A percentile compares a stretch with the other conserved stretches of the same genome.
phyloP scores from a whole-genome alignment of 2,113 vertebrate genomes.

The Caretta caretta region DNA sequence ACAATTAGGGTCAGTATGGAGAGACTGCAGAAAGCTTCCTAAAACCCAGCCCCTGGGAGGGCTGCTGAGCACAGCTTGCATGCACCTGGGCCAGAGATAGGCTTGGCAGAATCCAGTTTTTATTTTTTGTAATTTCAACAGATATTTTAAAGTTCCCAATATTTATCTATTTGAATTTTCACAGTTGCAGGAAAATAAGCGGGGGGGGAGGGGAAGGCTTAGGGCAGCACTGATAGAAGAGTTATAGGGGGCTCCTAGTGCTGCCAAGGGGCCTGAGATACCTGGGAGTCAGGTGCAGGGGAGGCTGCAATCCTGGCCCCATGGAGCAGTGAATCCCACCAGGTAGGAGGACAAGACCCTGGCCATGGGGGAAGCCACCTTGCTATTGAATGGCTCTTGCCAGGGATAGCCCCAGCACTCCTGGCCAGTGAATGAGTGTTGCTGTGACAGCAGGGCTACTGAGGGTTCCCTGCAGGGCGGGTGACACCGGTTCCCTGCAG shows the following conservation, averaged over 20 bases:
- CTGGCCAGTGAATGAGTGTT: not conserved
- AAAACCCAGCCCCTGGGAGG: not conserved
- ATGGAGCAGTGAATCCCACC: not conserved
- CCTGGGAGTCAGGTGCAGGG: not conserved
- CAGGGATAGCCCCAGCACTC: not conserved
- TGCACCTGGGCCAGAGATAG: not conserved
- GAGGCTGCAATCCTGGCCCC: not conserved
- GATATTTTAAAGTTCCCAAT: not conserved
- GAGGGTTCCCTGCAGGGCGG: too few species aligned
- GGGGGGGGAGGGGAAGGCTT: not conserved
- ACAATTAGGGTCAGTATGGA: not conserved
- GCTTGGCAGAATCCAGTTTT: not conserved
- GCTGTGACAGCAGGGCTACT: not conserved
- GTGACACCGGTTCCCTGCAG: too few species aligned
- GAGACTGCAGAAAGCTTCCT: not conserved
- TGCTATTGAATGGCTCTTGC: not conserved
- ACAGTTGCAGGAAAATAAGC: not conserved
- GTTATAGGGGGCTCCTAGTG: not conserved
- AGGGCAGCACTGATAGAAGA: not conserved
- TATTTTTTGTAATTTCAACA: not conserved
- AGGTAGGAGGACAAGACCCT: not conserved
- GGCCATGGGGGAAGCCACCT: not conserved
- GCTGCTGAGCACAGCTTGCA: not conserved
- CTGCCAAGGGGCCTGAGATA: not conserved
- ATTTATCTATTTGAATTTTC: not conserved